phyloP scores from a whole-genome alignment of 2,888 invertebrate species.

The Penaeus monodon region DNA sequence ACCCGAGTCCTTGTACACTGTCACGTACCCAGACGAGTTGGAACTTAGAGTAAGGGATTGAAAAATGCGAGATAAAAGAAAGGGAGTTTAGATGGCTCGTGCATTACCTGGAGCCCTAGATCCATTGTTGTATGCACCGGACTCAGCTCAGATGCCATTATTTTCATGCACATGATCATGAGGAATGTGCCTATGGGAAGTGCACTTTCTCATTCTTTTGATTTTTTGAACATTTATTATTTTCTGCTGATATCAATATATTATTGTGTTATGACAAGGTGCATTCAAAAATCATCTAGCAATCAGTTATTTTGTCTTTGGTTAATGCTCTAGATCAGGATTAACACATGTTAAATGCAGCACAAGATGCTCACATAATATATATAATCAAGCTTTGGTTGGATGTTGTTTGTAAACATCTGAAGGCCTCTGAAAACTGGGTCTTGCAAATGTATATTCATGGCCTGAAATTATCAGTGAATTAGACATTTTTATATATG shows the following conservation, averaged over 20 bases:
- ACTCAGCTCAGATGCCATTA: not conserved
- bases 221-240: no score
- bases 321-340: slow-evolving; percentile 21
- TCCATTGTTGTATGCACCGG: slow-evolving; percentile 39
- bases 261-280: not conserved
- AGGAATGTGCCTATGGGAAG: no score
- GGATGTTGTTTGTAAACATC: not conserved
- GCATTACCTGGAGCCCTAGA: slow-evolving; percentile 26
- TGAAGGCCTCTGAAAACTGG: no score
- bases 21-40: slow-evolving; percentile 43
- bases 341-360: slow-evolving; percentile 10
- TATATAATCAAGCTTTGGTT: slow-evolving; percentile 1
- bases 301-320: slow-evolving; percentile 21
- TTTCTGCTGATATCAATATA: no score
- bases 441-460: no score
- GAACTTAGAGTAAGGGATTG: slow-evolving; percentile 51
- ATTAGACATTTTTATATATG: slow-evolving; percentile 12
- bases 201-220: no score
- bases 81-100: no score
- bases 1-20: slow-evolving; percentile 59
- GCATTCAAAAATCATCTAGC: slow-evolving; percentile 39
- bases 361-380: slow-evolving; percentile 18
- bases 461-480: no score
- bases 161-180: no score
- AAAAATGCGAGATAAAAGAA: not conserved